Evolutionary conservation across 2,888 invertebrate genomes (phyloP).

Genomic region (Sycophila texana): DNA sequence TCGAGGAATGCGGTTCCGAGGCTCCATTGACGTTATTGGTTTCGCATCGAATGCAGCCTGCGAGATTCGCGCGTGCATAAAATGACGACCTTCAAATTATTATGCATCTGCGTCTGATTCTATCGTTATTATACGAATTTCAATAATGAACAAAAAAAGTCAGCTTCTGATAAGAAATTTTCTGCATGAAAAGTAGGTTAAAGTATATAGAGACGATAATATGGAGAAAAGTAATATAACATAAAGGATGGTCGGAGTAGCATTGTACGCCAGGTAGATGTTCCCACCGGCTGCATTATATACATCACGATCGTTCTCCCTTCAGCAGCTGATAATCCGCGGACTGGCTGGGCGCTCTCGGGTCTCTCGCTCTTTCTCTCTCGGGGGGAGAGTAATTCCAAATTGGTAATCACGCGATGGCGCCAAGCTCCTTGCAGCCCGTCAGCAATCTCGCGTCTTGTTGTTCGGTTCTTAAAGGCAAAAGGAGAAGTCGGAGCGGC

Average conservation of each 20-base stretch:
- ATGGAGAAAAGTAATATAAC: conserved; percentile 30
- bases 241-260: conserved; percentile 42
- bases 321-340: conserved; percentile 66
- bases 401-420: conserved; percentile 76
- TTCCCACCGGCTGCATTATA: conserved; percentile 44
- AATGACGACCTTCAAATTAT: too few species aligned
- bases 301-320: conserved; percentile 57
- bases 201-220: too few species aligned
- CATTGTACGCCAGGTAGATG: conserved; percentile 44
- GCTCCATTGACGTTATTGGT: conserved; percentile 69
- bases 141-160: background rate
- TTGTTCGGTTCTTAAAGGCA: conserved; percentile 64
- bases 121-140: background rate
- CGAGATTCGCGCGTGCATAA: conserved; percentile 18
- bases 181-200: too few species aligned
- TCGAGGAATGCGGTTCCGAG: conserved; percentile 66
- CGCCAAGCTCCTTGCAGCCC: conserved; percentile 73
- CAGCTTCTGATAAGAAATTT: too few species aligned
- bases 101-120: too few species aligned
- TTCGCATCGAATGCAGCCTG: conserved; percentile 34
- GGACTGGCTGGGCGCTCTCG: conserved; percentile 59
- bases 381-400: conserved; percentile 70
- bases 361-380: conserved; percentile 18
- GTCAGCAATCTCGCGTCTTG: conserved; percentile 74
- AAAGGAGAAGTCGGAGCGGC: background rate